Base-by-base conservation (phyloP, 2,797 vertebrate species). In the Neosilurus mollespiculum region DNA sequence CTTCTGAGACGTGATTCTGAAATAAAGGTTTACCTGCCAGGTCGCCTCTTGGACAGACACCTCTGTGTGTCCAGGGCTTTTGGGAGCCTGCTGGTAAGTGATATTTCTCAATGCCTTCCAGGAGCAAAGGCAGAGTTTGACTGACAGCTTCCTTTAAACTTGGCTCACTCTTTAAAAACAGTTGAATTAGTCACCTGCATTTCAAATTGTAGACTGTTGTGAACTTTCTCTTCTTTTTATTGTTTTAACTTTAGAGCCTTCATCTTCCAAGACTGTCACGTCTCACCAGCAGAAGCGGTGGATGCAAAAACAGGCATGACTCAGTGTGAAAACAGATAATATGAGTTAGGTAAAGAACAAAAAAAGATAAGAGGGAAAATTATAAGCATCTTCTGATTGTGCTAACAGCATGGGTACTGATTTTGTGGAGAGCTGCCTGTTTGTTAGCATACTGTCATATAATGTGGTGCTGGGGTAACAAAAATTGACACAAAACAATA, bases 11-110 rank as follows among this genome's bases (percentile, higher is more conserved):
- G 81, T 77, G 67, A 83, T 64, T 85, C 24, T 85, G 81, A 88
- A 88, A 88, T 87, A 88, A 88, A 85, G 81, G 83, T 82, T 84
- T 61, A 83, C 88, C 87, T 79, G 70, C 83, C 84, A 86, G 83
- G 86, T 82, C 78, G 67, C 65, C 80, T 87, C 86, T 73, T 71
- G 72, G 71, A 78, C 75, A 86, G 81, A 86, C 82, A 71, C 76
- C 62, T 78, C 81, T 69, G 79, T 85, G 85, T 75, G 80, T 85
- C 61, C 79, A 37, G 70, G 81, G 84, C 81, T 62, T 87, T 79
- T 37, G 81, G 62, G 81, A 84, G 81, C 78, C 84, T 83, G 86
- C 81, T 54, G 84, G 78, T 71, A 87, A 81, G 82, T 85, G 84
- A 86, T 87, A 87, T 85, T 86, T 75, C 78, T 80, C 80, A 81